Conservation (phyloP, 2,888 invertebrate species). For the Drosophila nigritarsus region DNA sequence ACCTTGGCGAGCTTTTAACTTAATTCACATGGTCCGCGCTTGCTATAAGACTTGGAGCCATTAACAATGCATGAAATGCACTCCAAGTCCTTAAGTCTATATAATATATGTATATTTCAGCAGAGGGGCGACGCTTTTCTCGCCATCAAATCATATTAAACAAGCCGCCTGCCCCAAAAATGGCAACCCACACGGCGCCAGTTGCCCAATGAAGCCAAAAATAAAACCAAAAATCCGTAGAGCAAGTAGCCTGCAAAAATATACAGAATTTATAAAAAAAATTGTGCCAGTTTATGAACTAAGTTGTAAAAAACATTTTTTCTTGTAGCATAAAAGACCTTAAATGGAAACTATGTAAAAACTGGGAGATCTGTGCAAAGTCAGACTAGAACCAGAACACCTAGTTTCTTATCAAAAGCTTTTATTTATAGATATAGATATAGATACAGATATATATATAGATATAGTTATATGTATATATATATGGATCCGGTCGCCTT, state of each 20-base stretch:
- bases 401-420: not conserved
- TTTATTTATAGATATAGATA: no score
- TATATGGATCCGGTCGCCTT: not conserved
- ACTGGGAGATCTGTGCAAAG: not conserved
- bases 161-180: slow-evolving; percentile 53
- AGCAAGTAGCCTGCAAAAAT: not conserved
- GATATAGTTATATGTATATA: no score
- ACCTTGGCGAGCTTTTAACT: slow-evolving; percentile 18
- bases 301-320: slow-evolving; percentile 1
- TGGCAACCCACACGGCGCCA: slow-evolving; percentile 64
- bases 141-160: slow-evolving; percentile 45
- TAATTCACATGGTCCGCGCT: slow-evolving; percentile 23
- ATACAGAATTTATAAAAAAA: slow-evolving; percentile 21
- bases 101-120: slow-evolving; percentile 36
- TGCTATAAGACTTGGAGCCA: slow-evolving; percentile 25
- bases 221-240: slow-evolving; percentile 5
- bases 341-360: not conserved
- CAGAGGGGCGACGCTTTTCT: not conserved
- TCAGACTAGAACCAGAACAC: not conserved
- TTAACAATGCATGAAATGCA: slow-evolving; percentile 67
- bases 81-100: slow-evolving; percentile 68
- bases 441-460: no score
- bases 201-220: slow-evolving; percentile 50
- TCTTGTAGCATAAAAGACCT: not conserved
- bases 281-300: slow-evolving; percentile 1